These are phyloP conservation scores for Ethmia dodecea DNA, from an alignment of 2,888 invertebrate species.

Conservation along the genomic window DNA sequence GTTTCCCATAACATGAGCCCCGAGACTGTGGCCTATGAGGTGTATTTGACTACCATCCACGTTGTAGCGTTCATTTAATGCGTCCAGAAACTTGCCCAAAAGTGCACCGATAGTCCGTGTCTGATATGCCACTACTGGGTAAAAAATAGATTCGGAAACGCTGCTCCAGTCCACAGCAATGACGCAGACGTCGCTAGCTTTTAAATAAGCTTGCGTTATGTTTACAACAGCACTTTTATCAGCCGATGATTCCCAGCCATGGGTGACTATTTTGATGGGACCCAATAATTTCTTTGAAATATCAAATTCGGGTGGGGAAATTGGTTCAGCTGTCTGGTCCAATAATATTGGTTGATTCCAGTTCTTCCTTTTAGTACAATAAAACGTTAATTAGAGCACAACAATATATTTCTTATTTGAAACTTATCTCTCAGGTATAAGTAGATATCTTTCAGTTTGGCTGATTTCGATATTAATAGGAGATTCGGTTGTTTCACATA, in stretches of 20 bases:
- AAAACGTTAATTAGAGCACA: no score
- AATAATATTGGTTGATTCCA: no score
- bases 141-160: slow-evolving; percentile 36
- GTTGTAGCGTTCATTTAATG: slow-evolving; percentile 26
- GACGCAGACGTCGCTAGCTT: slow-evolving; percentile 50
- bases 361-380: no score
- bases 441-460: no score
- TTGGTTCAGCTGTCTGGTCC: slow-evolving; percentile 25
- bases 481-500: no score
- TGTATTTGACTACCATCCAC: slow-evolving; percentile 37
- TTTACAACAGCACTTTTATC: slow-evolving; percentile 37
- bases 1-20: slow-evolving; percentile 51
- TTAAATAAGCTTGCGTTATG: slow-evolving; percentile 60
- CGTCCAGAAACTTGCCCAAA: slow-evolving; percentile 34
- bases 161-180: slow-evolving; percentile 57
- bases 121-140: slow-evolving; percentile 40
- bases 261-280: slow-evolving; percentile 67
- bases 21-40: slow-evolving; percentile 50
- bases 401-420: no score
- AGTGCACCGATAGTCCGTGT: slow-evolving; percentile 31
- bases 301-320: slow-evolving; percentile 7
- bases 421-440: no score
- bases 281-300: slow-evolving; percentile 20
- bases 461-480: no score
- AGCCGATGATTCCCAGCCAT: slow-evolving; percentile 67